These are phyloP conservation scores for Macrotrachela quadricornifera DNA, from an alignment of 1,140 invertebrate species.

Conservation along the genomic window DNA sequence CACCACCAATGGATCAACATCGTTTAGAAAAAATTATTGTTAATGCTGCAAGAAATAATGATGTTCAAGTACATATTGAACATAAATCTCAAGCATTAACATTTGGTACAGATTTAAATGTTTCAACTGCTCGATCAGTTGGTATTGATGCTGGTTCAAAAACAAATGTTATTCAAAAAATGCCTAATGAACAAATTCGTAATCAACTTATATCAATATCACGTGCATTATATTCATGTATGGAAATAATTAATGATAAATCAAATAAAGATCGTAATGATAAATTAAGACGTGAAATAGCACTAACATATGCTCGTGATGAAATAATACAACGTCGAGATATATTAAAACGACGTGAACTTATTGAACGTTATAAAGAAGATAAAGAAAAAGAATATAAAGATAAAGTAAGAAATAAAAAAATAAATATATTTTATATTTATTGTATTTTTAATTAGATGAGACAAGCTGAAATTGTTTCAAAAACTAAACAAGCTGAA, in stretches of 20 bases:
- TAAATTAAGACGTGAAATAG: slow-evolving; percentile 48
- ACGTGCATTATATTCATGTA: slow-evolving; percentile 53
- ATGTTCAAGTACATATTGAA: slow-evolving; percentile 67
- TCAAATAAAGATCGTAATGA: slow-evolving; percentile 49
- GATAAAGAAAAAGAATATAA: slow-evolving; percentile 66
- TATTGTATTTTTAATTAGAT: neutral
- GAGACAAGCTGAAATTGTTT: neutral
- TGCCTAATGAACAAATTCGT: slow-evolving; percentile 80
- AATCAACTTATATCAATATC: slow-evolving; percentile 76
- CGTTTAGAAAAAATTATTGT: slow-evolving; percentile 67
- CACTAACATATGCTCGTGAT: slow-evolving; percentile 61
- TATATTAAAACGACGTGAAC: slow-evolving; percentile 67
- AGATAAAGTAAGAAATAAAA: slow-evolving; percentile 21
- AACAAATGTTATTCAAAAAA: slow-evolving; percentile 62
- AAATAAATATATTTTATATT: too few relatives aligned
- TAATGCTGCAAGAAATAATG: slow-evolving; percentile 74
- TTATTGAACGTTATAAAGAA: slow-evolving; percentile 85
- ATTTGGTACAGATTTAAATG: too few relatives aligned
- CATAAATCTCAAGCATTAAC: slow-evolving; percentile 34
- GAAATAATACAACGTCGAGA: slow-evolving; percentile 62
- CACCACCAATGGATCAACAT: slow-evolving; percentile 46
- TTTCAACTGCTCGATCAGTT: too few relatives aligned
- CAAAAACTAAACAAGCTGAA: neutral
- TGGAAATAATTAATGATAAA: slow-evolving; percentile 55
- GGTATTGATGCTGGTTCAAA: slow-evolving; percentile 36